phyloP scores from a whole-genome alignment of 2,797 vertebrate genomes.

The Pipistrellus pipistrellus region DNA sequence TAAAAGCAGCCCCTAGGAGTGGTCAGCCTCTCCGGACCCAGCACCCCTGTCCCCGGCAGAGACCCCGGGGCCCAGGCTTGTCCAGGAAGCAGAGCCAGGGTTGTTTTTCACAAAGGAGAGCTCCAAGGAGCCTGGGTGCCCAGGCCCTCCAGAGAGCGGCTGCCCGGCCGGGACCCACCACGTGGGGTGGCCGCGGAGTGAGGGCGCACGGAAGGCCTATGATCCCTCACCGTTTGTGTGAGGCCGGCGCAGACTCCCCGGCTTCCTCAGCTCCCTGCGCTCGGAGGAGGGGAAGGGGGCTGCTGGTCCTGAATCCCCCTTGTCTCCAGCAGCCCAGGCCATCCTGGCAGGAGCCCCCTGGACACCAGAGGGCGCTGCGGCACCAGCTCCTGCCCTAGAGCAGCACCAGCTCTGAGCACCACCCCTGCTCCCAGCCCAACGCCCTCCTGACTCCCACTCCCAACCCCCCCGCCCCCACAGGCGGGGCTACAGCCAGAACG shows the following conservation, averaged over 20 bases:
- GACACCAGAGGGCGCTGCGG: conserved; percentile 78
- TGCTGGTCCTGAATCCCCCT: neutral
- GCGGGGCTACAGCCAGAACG: rapidly evolving
- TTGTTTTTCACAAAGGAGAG: neutral
- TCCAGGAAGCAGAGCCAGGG: neutral
- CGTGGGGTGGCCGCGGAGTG: neutral
- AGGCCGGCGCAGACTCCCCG: neutral
- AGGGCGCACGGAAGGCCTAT: rapidly evolving
- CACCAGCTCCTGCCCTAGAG: neutral
- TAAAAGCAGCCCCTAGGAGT: neutral
- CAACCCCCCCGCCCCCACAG: no score
- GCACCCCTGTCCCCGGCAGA: neutral
- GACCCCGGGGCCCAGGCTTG: no score
- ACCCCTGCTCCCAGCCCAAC: no score
- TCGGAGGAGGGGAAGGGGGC: neutral
- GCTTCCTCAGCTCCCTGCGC: neutral
- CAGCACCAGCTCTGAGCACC: rapidly evolving
- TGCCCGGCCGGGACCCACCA: neutral
- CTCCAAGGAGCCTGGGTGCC: neutral
- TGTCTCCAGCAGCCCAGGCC: neutral
- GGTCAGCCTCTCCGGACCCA: neutral
- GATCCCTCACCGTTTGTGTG: rapidly evolving
- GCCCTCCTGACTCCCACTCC: no score
- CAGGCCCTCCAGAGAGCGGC: neutral
- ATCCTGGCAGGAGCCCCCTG: neutral